A percentile compares a stretch with the other conserved stretches of the same genome.
Evolutionary conservation across 2,888 invertebrate species (phyloP).

Genomic region (Apoda limacodes): DNA sequence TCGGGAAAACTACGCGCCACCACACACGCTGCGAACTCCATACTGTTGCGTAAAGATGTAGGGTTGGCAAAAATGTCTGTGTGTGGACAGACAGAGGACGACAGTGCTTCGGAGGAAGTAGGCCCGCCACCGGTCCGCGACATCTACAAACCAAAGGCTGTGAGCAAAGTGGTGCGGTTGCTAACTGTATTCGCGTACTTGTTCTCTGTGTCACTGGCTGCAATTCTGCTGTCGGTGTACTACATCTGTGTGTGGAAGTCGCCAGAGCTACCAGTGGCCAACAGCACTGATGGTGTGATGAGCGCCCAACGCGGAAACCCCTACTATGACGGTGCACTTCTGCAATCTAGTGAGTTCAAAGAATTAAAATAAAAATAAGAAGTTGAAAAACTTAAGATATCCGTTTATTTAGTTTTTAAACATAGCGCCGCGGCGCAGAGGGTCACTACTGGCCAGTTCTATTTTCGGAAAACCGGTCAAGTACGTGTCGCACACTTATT

Average conservation of each 20-base stretch:
- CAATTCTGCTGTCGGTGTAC: slow-evolving; percentile 83
- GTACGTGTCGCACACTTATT: too few species aligned
- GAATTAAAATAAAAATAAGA: too few species aligned
- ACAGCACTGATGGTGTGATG: slow-evolving; percentile 21
- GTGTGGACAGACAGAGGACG: slow-evolving; percentile 43
- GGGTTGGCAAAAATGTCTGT: slow-evolving; percentile 40
- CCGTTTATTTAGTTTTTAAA: too few species aligned
- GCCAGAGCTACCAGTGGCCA: slow-evolving; percentile 64
- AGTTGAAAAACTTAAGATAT: too few species aligned
- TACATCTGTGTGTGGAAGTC: slow-evolving; percentile 85
- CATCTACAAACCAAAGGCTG: slow-evolving; percentile 48
- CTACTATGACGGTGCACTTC: too few species aligned
- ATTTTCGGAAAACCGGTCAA: too few species aligned
- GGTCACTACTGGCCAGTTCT: too few species aligned
- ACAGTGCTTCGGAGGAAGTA: slow-evolving; percentile 39
- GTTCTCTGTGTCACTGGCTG: slow-evolving; percentile 87
- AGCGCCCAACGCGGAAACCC: slow-evolving; percentile 22
- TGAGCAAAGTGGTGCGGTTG: slow-evolving; percentile 68
- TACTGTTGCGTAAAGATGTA: slow-evolving; percentile 29
- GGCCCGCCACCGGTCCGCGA: slow-evolving; percentile 35
- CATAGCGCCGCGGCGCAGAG: too few species aligned
- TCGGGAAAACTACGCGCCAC: slow-evolving; percentile 39
- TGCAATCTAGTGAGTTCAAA: too few species aligned
- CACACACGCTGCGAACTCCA: slow-evolving; percentile 11
- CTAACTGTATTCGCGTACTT: slow-evolving; percentile 86